Evolutionary conservation across 2,113 vertebrate genomes (phyloP), one percentile per base, ranked within the genome.

Genomic region (Fregata magnificens): DNA sequence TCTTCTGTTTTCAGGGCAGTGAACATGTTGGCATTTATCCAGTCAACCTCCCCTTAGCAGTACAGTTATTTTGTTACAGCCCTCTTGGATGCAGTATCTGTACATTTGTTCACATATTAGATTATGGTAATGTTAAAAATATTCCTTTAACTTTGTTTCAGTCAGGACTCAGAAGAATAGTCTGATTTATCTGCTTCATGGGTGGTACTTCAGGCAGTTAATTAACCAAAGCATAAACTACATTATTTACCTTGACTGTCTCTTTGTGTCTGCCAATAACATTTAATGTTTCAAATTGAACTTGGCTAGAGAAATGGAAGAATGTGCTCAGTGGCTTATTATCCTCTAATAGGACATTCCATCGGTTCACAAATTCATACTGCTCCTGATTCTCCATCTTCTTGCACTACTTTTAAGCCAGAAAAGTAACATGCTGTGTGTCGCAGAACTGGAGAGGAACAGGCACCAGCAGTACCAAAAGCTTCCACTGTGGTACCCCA

Each of bases 211-310:
- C 44, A 93, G 74, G 40, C 76, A 96, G 92, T 66, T 89, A 95
- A 97, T 96, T 96, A 95, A 69, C 44, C 16, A 45, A 94, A 59
- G n/a, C 66, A 25, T 86, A 94, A 93, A 74, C 79, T 63, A 34
- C 36, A 44, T 94, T 97, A 91, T 89, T 95, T 97, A 95, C 96
- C 86, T 96, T 82, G 72, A 59, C 72, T 50, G 5, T 82, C 92
- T 97, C 91, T 97, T 93, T 95, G 88, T 82, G 85, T 95, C 78
- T 97, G 98, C 96, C 97, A 98, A 69, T 95, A 90, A 86, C 9
- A 5, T 92, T 87, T 89, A 94, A 79, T 77, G 82, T 91, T 98
- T 97, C 96, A 95, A 96, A 96, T 88, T 91, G 93, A 97, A 95
- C 83, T 83, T 98, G 98, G 97, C 96, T 76, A 78, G 83, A 88